A percentile compares a stretch with the other conserved stretches of the same genome.
These are phyloP conservation scores for Paracyclopina nana DNA, from an alignment of 1,140 invertebrate species.

Conservation along the genomic window DNA sequence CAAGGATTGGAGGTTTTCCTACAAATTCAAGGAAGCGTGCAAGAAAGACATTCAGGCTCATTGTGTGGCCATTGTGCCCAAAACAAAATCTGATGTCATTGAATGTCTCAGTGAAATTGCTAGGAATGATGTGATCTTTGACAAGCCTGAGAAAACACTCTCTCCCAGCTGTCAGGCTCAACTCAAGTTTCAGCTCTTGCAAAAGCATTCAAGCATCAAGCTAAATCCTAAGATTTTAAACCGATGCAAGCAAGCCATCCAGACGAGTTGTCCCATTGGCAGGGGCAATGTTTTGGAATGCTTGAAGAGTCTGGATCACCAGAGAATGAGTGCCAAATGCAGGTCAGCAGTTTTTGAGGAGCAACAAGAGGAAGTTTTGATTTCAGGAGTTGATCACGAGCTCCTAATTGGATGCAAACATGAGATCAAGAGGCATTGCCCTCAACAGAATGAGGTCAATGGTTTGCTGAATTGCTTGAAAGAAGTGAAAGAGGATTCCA, in stretches of 20 bases:
- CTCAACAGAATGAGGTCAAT: constrained; percentile 19
- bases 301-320: background rate
- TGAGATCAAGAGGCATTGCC: constrained; percentile 1
- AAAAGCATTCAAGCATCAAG: background rate
- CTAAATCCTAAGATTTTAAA: constrained; percentile 1
- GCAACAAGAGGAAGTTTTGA: background rate
- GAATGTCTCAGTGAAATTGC: background rate
- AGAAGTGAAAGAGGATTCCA: too few species aligned
- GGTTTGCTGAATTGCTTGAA: background rate
- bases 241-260: too few species aligned
- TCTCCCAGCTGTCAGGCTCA: too few species aligned
- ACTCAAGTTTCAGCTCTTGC: background rate
- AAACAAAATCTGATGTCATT: constrained; percentile 14
- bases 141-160: too few species aligned
- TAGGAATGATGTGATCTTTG: background rate
- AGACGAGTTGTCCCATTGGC: too few species aligned
- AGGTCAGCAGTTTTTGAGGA: background rate
- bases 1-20: constrained; percentile 82
- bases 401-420: background rate
- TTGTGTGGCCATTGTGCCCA: constrained; percentile 35
- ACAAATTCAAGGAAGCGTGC: constrained; percentile 87
- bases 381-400: background rate
- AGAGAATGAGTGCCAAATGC: background rate
- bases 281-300: background rate
- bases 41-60: constrained; percentile 54